Conservation (phyloP, 2,888 invertebrate species). For the Drosophila hamatofila region DNA sequence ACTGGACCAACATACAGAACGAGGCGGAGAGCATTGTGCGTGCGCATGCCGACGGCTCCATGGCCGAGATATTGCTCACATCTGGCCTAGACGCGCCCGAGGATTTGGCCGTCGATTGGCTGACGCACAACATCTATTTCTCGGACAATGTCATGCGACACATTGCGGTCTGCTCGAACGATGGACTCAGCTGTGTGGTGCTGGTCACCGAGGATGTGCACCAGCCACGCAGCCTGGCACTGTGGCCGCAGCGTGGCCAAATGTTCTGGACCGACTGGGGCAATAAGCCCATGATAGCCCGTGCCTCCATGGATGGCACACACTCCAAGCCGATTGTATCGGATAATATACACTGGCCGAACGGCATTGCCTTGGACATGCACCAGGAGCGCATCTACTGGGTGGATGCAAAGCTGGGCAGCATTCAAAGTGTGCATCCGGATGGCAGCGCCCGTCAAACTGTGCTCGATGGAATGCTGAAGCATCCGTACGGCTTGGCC, state of each 20-base stretch:
- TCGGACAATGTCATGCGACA: constrained; percentile 90
- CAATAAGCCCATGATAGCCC: constrained; percentile 89
- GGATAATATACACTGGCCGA: constrained; percentile 91
- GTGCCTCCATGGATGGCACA: constrained; percentile 94
- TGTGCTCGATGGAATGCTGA: constrained; percentile 87
- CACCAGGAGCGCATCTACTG: constrained; percentile 93
- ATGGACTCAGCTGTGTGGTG: constrained; percentile 89
- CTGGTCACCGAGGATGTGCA: constrained; percentile 88
- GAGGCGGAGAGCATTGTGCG: constrained; percentile 91
- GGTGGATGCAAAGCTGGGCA: constrained; percentile 91
- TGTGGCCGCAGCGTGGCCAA: constrained; percentile 90
- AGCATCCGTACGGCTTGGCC: constrained; percentile 93
- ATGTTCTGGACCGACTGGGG: constrained; percentile 98
- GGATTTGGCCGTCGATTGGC: constrained; percentile 91
- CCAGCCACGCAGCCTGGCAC: constrained; percentile 89
- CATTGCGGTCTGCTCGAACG: constrained; percentile 90
- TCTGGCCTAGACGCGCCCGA: constrained; percentile 90
- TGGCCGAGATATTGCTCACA: constrained; percentile 87
- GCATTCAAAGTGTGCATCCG: constrained; percentile 88
- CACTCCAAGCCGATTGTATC: constrained; percentile 88
- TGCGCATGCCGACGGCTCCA: constrained; percentile 87
- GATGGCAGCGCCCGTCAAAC: constrained; percentile 89
- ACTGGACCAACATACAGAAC: constrained; percentile 91
- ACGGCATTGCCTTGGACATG: constrained; percentile 93
- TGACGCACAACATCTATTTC: constrained; percentile 92